Percentiles rank a stretch among this genome's conserved stretches.
phyloP scores from a whole-genome alignment of 2,113 vertebrate species.

The Toxostoma redivivum region DNA sequence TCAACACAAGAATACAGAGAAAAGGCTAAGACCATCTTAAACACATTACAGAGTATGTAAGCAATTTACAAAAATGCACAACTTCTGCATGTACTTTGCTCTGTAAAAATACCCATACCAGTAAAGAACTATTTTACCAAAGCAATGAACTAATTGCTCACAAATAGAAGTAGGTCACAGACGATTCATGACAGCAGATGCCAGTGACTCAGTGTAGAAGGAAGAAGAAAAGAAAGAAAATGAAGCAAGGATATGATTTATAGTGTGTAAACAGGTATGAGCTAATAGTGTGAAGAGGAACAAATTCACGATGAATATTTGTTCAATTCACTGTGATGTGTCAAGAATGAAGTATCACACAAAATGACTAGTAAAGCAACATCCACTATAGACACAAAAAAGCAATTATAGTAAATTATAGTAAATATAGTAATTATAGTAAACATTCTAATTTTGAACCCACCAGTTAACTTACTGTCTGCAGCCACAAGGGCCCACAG shows the following conservation, averaged over 20 bases:
- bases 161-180: slow-evolving; percentile 65
- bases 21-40: background rate
- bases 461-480: background rate
- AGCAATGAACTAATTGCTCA: background rate
- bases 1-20: background rate
- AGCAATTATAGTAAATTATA: background rate
- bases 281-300: background rate
- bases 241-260: slow-evolving; percentile 36
- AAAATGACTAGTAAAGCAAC: background rate
- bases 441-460: background rate
- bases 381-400: background rate
- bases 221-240: slow-evolving; percentile 33
- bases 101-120: background rate
- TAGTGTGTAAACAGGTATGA: slow-evolving; percentile 8
- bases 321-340: background rate
- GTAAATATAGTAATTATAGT: background rate
- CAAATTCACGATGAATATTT: background rate
- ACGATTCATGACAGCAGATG: slow-evolving; percentile 58
- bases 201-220: slow-evolving; percentile 57
- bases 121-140: background rate
- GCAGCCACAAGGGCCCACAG: background rate
- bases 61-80: background rate
- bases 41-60: background rate
- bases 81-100: background rate
- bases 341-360: background rate